Evolutionary conservation across 92 coral and sea anemone species (phyloP), one percentile per base, ranked within the genome.

Genomic region (Parazoanthus swiftii): DNA sequence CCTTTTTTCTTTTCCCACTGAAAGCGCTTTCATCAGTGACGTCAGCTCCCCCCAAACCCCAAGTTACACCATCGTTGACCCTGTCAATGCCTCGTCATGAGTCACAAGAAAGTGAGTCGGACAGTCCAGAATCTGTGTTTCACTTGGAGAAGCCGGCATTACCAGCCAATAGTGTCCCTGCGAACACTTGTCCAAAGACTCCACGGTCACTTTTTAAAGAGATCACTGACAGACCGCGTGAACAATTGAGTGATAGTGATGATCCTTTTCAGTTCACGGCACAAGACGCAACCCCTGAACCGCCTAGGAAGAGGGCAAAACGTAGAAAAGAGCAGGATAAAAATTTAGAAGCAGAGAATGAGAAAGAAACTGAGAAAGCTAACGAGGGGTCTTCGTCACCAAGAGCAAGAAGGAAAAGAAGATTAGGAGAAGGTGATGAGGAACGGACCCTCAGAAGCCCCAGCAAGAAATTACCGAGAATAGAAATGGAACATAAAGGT

Each of bases 11-110:
- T 21, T 82, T 20, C 25, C 25, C 46, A 76, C 80, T n/a, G 21
- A 82, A 35, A 82, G 85, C 20, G 54, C 48, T 74, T 33, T 81
- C 85, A 11, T 65, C 85, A 18, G 54, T 82, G 73, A 36, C 74
- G 74, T 73, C 87, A 71, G 23, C 87, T 33, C 14, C 33, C 71
- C 79, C 67, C 20, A 84, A 29, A 58, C 65, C 33, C 23, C 78
- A 70, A 46, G 87, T 84, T 2, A 89, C 89, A 8, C 95, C 91
- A 48, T 91, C 94, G 46, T 89, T 94, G 35, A 88, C 95, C n/a
- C 33, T 94, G 79, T 93, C 98, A 11, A 94, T 94, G 94, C 94
- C 94, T 15, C 90, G 94, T 48, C 88, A 86, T 25, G 92, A 91
- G 21, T 88, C 95, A 16, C 95, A 91, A 35, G 90, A 71, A 9